Evolutionary conservation across 2,113 vertebrate species (phyloP).

Genomic region (Cromileptes altivelis): DNA sequence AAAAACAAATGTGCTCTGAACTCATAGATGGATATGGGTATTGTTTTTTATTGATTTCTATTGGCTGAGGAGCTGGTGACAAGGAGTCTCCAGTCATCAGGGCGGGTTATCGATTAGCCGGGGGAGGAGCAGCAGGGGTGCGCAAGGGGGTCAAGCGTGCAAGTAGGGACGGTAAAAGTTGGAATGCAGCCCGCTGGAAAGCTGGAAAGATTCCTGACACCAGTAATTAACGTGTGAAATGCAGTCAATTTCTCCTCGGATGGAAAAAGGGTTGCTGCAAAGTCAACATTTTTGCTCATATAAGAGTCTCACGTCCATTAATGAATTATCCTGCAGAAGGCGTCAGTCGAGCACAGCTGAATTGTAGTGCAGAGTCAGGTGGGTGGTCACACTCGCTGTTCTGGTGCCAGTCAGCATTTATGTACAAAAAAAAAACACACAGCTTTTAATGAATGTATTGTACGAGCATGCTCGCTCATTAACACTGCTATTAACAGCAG

Average conservation of each 20-base stretch:
- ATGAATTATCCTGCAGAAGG: not conserved
- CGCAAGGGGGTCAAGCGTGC: slow-evolving; percentile 52
- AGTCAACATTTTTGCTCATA: slow-evolving; percentile 27
- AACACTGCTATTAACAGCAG: slow-evolving; percentile 1
- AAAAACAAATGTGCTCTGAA: slow-evolving; percentile 77
- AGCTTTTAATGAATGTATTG: not conserved
- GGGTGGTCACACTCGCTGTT: not conserved
- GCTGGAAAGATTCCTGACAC: slow-evolving; percentile 45
- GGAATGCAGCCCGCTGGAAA: slow-evolving; percentile 41
- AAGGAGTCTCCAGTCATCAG: slow-evolving; percentile 82
- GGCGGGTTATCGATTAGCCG: slow-evolving; percentile 69
- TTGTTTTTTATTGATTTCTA: slow-evolving; percentile 90
- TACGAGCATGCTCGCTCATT: not conserved
- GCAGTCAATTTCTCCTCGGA: slow-evolving; percentile 29
- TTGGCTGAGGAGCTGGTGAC: slow-evolving; percentile 80
- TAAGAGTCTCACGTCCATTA: not conserved
- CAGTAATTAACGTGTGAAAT: slow-evolving; percentile 52
- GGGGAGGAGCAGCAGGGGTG: slow-evolving; percentile 32
- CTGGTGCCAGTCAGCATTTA: slow-evolving; percentile 2
- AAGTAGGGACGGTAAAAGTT: not conserved
- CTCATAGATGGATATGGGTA: slow-evolving; percentile 85
- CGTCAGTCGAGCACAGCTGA: not conserved
- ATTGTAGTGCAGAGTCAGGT: not conserved
- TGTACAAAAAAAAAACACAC: not conserved
- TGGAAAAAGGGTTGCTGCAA: slow-evolving; percentile 16